Percentiles rank a stretch among this genome's conserved stretches.
Evolutionary conservation across 1,140 invertebrate species (phyloP).

Genomic region (Drosophila kurseongensis): DNA sequence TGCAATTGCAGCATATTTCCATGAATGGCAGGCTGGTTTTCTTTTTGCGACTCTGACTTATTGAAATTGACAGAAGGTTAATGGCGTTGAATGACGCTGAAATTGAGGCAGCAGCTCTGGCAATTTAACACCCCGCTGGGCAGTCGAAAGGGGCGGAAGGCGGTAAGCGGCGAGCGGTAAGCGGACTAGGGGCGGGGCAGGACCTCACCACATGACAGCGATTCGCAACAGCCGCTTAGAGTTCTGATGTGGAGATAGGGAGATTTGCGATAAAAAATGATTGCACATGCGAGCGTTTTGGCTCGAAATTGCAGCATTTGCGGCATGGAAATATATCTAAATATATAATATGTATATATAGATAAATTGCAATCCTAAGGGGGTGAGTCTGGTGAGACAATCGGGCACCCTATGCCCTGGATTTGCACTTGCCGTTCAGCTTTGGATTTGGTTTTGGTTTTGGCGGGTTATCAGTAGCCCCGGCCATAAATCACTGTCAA

Average conservation of each 20-base stretch:
- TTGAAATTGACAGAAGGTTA: constrained; percentile 84
- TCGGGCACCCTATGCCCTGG: constrained; percentile 41
- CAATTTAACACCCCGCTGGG: constrained; percentile 79
- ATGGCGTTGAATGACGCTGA: constrained; percentile 64
- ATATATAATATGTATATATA: constrained; percentile 31
- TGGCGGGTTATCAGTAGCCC: constrained; percentile 75
- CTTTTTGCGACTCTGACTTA: constrained; percentile 53
- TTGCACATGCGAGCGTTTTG: constrained; percentile 76
- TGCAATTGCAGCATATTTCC: constrained; percentile 75
- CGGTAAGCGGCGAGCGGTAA: neutral
- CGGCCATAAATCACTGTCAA: constrained; percentile 84
- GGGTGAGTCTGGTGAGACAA: constrained; percentile 28
- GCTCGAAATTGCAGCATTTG: constrained; percentile 78
- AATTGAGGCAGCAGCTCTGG: constrained; percentile 42
- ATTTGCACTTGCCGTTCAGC: constrained; percentile 73
- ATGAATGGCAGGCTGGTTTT: constrained; percentile 22
- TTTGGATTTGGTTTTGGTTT: constrained; percentile 58
- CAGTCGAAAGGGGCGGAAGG: constrained; percentile 30
- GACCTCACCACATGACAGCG: constrained; percentile 56
- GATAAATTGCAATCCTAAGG: constrained; percentile 10
- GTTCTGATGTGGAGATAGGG: constrained; percentile 16
- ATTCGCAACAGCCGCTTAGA: constrained; percentile 62
- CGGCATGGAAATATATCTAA: constrained; percentile 72
- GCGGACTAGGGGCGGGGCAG: constrained; percentile 5
- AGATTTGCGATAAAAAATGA: constrained; percentile 83